Evolutionary conservation across 2,113 vertebrate genomes (phyloP), one percentile per base, ranked within the genome.

Genomic region (Neodontobutis hainanensis): DNA sequence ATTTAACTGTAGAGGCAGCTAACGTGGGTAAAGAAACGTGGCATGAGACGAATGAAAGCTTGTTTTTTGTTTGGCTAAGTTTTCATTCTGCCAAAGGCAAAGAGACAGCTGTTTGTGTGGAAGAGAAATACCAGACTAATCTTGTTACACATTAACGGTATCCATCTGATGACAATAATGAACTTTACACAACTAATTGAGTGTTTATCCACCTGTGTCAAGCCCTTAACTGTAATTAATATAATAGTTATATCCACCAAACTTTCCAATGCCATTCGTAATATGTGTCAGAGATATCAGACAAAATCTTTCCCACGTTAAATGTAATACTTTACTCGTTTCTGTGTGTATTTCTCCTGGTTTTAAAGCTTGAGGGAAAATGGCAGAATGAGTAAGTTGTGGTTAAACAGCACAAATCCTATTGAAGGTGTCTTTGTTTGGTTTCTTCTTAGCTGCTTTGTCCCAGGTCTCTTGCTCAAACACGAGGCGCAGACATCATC

Each of bases 401-500:
- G 80, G 75, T 85, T 88, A 84, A 88, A 80, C 75, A 80, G 75
- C 65, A 75, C 71, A 85, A 85, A 78, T 87, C 85, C 84, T 68
- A 70, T 87, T 78, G 66, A 84, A 87, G 80, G 83, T 80, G 69
- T 56, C 82, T 85, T 78, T 91, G 88, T 89, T 89, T 85, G 86
- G 79, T 65, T 85, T 88, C 80, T 78, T 85, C 86, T 88, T 89
- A 87, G 87, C 86, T 78, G 84, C 87, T 87, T 90, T 91, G 88
- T 90, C 76, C 62, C 11, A 46, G 16, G 65, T 70, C 80, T 82
- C 56, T 72, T 81, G 84, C 83, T 87, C 84, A 88, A 89, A 87
- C 52, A 89, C 44, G 1, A 75, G 68, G 67, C 76, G 11, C 73
- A 76, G 77, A 70, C 65, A 11, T 80, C 71, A 80, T 84, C 81